Base-by-base conservation (phyloP, 2,888 invertebrate genomes). In the Catocala sponsa region DNA sequence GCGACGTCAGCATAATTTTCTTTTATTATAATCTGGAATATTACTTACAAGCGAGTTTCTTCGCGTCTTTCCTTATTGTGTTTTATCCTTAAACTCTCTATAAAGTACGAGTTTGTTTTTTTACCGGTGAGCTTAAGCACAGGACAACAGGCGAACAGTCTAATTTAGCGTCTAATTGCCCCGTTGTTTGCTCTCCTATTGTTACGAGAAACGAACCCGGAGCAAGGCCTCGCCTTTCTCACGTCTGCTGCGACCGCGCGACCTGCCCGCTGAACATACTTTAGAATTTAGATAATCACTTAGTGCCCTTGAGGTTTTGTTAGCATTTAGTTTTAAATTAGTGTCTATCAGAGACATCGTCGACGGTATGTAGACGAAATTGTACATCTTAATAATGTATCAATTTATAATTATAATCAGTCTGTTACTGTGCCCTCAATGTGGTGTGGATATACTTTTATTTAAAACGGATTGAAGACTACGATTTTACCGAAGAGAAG, bases 201-300 rank as follows among this genome's bases (percentile, higher is more conserved):
- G 69, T 72, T 71, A 66, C 51, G 61, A 65, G 67, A 65, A 68
- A 60, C 9, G 55, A 61, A 58, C 65, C 65, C 55, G 55, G 75
- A 63, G 70, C 77, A 75, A 75, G 77, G 77, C 62, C 70, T 72
- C 50, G 65, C 63, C 68, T 68, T 66, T 78, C 77, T 74, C 78
- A 77, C 78, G 78, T 78, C 51, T 57, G 63, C 66, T 63, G 51
- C 54, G 67, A 63, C 67, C 66, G 47, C 46, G 15, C 54, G 54
- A 56, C 55, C 55, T 42, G 51, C 50, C 35, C 54, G 47, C 56
- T 51, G 61, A 50, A 44, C 58, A 59, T 57, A 65, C 63, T 38
- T 70, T 70, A 72, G 67, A 65, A 62, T 38, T 70, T 70, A 72
- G 67, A 70, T 72, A 70, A 72, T 69, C 57, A 62, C 55, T 55